Conservation (phyloP, 2,113 vertebrate species). For the human (Homo sapiens) region DNA sequence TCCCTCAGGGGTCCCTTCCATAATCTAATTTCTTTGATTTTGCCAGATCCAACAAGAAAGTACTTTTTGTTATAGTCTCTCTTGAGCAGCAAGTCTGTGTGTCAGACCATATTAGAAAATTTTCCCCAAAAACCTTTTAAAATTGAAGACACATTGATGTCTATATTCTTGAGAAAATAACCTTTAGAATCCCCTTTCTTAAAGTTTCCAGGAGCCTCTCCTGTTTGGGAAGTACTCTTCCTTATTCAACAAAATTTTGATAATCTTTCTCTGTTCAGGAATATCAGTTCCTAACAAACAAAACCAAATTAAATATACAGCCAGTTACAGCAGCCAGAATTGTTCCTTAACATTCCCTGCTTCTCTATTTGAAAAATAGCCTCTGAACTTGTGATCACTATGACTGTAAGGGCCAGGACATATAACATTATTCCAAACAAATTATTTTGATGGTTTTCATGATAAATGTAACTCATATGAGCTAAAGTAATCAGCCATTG, state of each 20-base stretch:
- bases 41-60: conserved; percentile 40
- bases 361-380: background rate
- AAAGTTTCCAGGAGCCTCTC: background rate
- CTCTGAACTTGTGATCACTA: background rate
- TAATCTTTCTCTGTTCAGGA: background rate
- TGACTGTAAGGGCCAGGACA: background rate
- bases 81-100: background rate
- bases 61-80: background rate
- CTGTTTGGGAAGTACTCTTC: background rate
- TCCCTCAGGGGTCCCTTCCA: background rate
- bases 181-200: background rate
- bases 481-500: background rate
- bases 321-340: background rate
- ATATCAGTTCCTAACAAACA: background rate
- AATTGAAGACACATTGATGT: background rate
- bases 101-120: background rate
- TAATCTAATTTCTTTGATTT: conserved; percentile 44
- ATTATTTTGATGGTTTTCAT: background rate
- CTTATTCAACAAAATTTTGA: background rate
- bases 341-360: background rate
- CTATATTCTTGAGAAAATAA: background rate
- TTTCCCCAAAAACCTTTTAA: background rate
- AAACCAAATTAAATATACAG: background rate
- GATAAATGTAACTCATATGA: background rate
- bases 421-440: background rate